Evolutionary conservation across 2,888 invertebrate genomes (phyloP).

Genomic region (Lymantria dispar): DNA sequence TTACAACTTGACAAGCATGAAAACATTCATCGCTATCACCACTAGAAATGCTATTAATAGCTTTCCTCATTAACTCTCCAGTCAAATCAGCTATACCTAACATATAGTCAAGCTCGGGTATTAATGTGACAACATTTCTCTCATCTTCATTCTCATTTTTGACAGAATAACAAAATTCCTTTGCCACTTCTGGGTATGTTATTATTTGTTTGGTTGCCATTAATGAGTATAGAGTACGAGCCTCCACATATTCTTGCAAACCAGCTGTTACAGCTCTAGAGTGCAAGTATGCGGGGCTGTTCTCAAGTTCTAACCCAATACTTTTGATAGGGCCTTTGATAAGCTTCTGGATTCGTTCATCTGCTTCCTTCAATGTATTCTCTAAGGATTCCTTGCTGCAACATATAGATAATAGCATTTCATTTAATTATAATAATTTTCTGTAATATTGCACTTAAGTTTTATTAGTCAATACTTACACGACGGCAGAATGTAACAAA

Average conservation of each 20-base stretch:
- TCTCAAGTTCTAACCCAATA: constrained; percentile 89
- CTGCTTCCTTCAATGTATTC: constrained; percentile 75
- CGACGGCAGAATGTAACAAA: constrained; percentile 87
- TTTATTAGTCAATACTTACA: constrained; percentile 55
- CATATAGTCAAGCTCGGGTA: constrained; percentile 83
- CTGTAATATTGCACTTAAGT: background rate
- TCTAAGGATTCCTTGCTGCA: constrained; percentile 60
- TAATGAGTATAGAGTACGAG: constrained; percentile 89
- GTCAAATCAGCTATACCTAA: constrained; percentile 93
- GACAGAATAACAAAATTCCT: constrained; percentile 71
- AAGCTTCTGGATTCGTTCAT: constrained; percentile 85
- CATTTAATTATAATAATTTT: no score
- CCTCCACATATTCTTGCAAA: constrained; percentile 93
- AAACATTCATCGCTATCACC: constrained; percentile 89
- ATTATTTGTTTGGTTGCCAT: constrained; percentile 83
- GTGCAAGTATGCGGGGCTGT: constrained; percentile 84
- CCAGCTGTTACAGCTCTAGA: constrained; percentile 66
- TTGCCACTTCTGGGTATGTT: constrained; percentile 81
- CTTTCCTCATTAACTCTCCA: constrained; percentile 95
- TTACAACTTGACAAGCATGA: constrained; percentile 87
- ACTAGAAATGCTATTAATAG: constrained; percentile 90
- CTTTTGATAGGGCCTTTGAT: constrained; percentile 71
- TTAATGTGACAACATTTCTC: constrained; percentile 47
- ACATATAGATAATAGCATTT: constrained; percentile 5
- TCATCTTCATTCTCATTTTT: constrained; percentile 37